Percentiles rank a stretch among this genome's conserved stretches.
Conservation (phyloP, 2,797 vertebrate species). For the Gobionotothen gibberifrons region DNA sequence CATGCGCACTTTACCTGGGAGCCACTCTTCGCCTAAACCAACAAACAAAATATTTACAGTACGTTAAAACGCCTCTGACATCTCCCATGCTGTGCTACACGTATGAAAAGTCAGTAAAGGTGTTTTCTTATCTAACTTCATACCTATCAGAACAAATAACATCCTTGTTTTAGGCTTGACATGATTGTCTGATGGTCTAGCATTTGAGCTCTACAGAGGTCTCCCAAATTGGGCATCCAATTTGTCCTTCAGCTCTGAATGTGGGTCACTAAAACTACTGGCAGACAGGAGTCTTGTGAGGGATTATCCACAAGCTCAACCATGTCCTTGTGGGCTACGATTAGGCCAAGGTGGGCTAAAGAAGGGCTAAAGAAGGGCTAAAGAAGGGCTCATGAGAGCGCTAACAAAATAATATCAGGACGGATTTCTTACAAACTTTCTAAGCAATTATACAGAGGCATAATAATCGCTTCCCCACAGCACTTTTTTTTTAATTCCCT, state of each 20-base stretch:
- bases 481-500: neutral
- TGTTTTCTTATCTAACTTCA: no score
- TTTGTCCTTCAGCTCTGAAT: conserved; percentile 9
- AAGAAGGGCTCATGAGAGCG: neutral
- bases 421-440: neutral
- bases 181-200: neutral
- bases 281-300: neutral
- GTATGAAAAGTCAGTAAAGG: no score
- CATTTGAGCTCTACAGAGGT: conserved; percentile 6
- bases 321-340: neutral
- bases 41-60: no score
- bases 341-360: neutral
- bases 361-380: neutral
- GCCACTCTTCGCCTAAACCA: no score
- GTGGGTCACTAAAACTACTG: conserved; percentile 2
- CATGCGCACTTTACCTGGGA: no score
- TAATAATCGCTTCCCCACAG: neutral
- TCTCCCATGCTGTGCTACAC: no score
- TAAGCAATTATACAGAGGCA: neutral
- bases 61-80: no score
- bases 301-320: conserved; percentile 1
- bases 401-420: conserved; percentile 1
- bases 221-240: neutral
- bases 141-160: no score
- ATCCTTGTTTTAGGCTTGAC: neutral